Conservation (phyloP, 64 coral and sea anemone genomes). For the Anthopleura sola region DNA sequence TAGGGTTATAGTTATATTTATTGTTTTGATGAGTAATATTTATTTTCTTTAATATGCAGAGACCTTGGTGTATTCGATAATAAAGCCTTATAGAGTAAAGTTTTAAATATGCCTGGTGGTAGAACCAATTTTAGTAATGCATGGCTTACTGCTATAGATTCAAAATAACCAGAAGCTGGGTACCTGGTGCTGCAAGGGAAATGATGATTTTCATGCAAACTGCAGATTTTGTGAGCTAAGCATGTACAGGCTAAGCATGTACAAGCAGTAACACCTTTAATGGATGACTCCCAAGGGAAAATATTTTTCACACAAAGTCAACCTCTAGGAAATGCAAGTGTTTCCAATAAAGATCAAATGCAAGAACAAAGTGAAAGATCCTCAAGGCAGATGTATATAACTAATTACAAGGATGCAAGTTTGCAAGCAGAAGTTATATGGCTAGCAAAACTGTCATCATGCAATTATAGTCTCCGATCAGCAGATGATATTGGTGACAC, state of each 20-base stretch:
- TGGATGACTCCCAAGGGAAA: slow-evolving; percentile 56
- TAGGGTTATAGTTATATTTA: too few relatives aligned
- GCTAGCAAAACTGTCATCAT: slow-evolving; percentile 69
- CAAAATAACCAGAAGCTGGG: too few relatives aligned
- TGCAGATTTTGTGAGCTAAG: slow-evolving; percentile 46
- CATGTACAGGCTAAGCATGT: slow-evolving; percentile 59
- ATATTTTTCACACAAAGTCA: slow-evolving; percentile 48
- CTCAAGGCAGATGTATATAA: slow-evolving; percentile 36
- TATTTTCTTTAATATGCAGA: slow-evolving; percentile 16
- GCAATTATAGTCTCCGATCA: slow-evolving; percentile 63
- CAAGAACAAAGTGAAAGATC: slow-evolving; percentile 37
- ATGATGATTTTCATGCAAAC: slow-evolving; percentile 51
- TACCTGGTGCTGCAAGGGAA: too few relatives aligned
- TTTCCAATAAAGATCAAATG: slow-evolving; percentile 23
- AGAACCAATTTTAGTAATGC: too few relatives aligned
- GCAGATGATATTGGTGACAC: slow-evolving; percentile 69
- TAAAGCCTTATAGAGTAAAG: too few relatives aligned
- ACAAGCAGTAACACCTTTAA: slow-evolving; percentile 50
- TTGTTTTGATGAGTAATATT: slow-evolving; percentile 11
- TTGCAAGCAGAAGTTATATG: slow-evolving; percentile 60
- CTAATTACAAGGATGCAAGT: slow-evolving; percentile 67
- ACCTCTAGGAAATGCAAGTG: slow-evolving; percentile 30
- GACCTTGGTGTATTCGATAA: slow-evolving; percentile 13
- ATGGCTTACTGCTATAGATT: too few relatives aligned
- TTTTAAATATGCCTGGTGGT: too few relatives aligned